phyloP scores from a whole-genome alignment of 1,140 invertebrate species.

The Trichogramma pretiosum region DNA sequence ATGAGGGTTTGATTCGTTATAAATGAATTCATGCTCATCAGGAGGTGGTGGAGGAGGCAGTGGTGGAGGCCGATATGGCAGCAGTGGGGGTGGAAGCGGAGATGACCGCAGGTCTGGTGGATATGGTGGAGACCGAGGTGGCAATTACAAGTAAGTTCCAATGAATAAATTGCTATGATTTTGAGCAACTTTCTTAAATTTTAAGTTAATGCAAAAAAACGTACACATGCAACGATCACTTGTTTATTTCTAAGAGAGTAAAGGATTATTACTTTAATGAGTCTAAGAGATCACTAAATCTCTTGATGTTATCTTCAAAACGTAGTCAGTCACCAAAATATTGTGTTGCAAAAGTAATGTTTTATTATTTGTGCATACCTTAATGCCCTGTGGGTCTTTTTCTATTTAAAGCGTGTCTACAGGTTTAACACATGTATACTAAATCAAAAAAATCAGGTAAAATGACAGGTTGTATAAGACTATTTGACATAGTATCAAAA shows the following conservation, averaged over 20 bases:
- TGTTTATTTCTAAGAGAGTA: conserved; percentile 3
- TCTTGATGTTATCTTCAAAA: too few relatives aligned
- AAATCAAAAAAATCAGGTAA: conserved; percentile 36
- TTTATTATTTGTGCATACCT: too few relatives aligned
- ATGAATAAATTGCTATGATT: conserved; percentile 1
- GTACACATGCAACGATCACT: background rate
- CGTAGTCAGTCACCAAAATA: conserved; percentile 9
- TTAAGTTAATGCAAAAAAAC: background rate
- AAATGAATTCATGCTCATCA: conserved; percentile 9
- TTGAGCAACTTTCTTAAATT: background rate
- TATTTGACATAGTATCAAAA: conserved; percentile 38
- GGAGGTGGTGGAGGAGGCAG: conserved; percentile 31
- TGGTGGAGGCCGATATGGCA: conserved; percentile 37
- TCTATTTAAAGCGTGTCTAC: conserved; percentile 48
- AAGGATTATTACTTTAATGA: conserved; percentile 3
- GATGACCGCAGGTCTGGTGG: conserved; percentile 42
- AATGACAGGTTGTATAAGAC: conserved; percentile 40
- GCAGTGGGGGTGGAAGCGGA: conserved; percentile 47
- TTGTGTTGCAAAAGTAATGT: conserved; percentile 31
- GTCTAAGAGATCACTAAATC: conserved; percentile 8
- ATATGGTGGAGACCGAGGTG: too few relatives aligned
- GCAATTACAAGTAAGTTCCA: conserved; percentile 41
- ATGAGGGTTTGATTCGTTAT: background rate
- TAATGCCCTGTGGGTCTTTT: conserved; percentile 41
- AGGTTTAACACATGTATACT: conserved; percentile 44